These are phyloP conservation scores for Agrochola lychnidis DNA, from an alignment of 2,888 invertebrate genomes.

Conservation along the genomic window DNA sequence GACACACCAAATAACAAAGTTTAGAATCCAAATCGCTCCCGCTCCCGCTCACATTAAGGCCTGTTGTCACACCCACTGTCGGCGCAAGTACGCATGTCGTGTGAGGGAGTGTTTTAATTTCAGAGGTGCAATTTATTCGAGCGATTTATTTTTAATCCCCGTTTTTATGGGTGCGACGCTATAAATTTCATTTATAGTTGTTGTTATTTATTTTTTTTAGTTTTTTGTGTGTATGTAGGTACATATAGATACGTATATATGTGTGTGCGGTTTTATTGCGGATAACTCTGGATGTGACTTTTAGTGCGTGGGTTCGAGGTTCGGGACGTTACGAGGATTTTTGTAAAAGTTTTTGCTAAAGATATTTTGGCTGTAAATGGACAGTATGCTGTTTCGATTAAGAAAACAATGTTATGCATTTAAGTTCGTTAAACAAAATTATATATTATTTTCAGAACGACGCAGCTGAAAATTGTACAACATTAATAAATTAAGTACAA, in stretches of 20 bases:
- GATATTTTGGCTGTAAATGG: neutral
- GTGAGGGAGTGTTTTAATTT: constrained; percentile 90
- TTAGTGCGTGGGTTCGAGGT: constrained; percentile 19
- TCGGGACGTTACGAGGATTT: neutral
- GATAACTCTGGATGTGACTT: constrained; percentile 40
- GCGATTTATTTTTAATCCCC: constrained; percentile 91
- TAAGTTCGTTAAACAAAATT: neutral
- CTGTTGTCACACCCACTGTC: constrained; percentile 67
- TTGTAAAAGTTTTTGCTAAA: neutral
- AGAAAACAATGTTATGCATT: neutral
- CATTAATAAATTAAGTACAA: neutral
- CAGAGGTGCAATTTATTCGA: constrained; percentile 91
- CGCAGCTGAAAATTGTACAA: neutral
- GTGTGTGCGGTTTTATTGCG: constrained; percentile 62
- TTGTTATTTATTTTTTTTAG: constrained; percentile 81
- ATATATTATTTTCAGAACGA: neutral
- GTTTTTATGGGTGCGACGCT: constrained; percentile 89
- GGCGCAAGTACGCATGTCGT: constrained; percentile 86
- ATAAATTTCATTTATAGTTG: constrained; percentile 89
- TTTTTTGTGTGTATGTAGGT: constrained; percentile 63
- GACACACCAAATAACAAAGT: neutral
- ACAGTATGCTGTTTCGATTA: neutral
- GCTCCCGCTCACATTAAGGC: constrained; percentile 66
- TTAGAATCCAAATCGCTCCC: constrained; percentile 32
- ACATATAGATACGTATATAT: constrained; percentile 5